phyloP scores from a whole-genome alignment of 2,888 invertebrate species.

The Glaucopsyche alexis region DNA sequence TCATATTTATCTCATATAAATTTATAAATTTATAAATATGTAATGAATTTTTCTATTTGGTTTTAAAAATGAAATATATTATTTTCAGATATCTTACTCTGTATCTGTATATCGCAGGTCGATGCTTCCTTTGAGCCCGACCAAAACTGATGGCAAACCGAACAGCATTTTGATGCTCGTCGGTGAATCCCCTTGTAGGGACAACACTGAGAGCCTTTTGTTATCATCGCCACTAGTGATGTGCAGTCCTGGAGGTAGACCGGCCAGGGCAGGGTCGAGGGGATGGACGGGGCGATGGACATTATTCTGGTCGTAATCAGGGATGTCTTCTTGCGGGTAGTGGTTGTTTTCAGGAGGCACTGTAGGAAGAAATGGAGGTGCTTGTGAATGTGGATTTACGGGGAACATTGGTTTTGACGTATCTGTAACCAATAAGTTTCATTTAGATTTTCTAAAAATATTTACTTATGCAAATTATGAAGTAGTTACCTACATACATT shows the following conservation, averaged over 20 bases:
- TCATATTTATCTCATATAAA: too few species aligned
- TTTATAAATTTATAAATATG: too few species aligned
- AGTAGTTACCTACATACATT: too few species aligned
- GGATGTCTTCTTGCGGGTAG: conserved; percentile 61
- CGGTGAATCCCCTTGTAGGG: conserved; percentile 87
- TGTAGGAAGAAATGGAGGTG: conserved; percentile 66
- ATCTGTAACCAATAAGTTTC: conserved; percentile 49
- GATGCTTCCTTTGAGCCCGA: conserved; percentile 92
- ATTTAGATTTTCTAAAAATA: neutral
- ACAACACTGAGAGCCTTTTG: conserved; percentile 76
- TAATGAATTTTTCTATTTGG: too few species aligned
- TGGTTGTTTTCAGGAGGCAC: conserved; percentile 63
- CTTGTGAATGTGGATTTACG: conserved; percentile 45
- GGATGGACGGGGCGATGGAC: conserved; percentile 56
- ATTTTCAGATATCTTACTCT: conserved; percentile 72
- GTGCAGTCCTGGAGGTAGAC: conserved; percentile 55
- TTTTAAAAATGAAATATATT: neutral
- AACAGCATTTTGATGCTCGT: conserved; percentile 90
- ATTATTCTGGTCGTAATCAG: conserved; percentile 61
- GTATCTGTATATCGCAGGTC: conserved; percentile 92
- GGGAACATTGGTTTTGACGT: conserved; percentile 47
- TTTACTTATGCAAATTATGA: too few species aligned
- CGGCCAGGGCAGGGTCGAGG: conserved; percentile 46
- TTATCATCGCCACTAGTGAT: conserved; percentile 61
- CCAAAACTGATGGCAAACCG: conserved; percentile 89